Percentiles rank a stretch among this genome's conserved stretches.
Evolutionary conservation across 1,140 invertebrate genomes (phyloP).

Genomic region (Zaprionus gabonicus): DNA sequence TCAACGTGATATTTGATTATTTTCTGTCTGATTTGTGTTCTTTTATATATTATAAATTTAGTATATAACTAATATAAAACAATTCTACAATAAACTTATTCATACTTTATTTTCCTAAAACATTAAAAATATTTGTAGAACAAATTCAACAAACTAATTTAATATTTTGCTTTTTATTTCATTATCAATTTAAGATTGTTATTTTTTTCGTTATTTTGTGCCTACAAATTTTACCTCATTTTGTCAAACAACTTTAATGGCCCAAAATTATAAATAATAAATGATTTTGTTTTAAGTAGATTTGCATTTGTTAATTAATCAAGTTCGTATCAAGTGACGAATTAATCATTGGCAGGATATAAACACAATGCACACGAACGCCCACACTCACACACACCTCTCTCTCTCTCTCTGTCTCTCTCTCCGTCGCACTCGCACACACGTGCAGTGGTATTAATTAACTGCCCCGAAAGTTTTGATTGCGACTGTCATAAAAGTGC

Average conservation of each 20-base stretch:
- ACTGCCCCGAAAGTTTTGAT: conserved; percentile 42
- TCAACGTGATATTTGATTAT: not conserved
- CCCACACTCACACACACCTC: not conserved
- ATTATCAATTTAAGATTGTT: too few relatives aligned
- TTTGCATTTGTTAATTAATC: conserved; percentile 41
- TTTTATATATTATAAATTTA: too few relatives aligned
- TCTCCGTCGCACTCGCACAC: not conserved
- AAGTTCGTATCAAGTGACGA: conserved; percentile 40
- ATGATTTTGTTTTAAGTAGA: conserved; percentile 16
- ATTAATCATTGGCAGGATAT: conserved; percentile 45
- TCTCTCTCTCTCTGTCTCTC: not conserved
- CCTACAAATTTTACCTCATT: not conserved
- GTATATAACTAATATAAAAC: too few relatives aligned
- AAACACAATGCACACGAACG: conserved; percentile 8
- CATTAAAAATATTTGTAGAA: too few relatives aligned
- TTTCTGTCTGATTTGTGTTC: not conserved
- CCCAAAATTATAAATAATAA: conserved; percentile 14
- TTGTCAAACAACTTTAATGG: not conserved
- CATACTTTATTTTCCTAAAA: too few relatives aligned
- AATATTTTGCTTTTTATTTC: too few relatives aligned
- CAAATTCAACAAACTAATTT: too few relatives aligned
- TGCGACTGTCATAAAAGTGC: conserved; percentile 68
- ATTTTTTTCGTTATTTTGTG: not conserved
- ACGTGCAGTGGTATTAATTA: conserved; percentile 50
- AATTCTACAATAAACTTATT: too few relatives aligned